Percentiles rank a stretch among this genome's conserved stretches.
Evolutionary conservation across 2,888 invertebrate species (phyloP).

Genomic region (Luperina testacea): DNA sequence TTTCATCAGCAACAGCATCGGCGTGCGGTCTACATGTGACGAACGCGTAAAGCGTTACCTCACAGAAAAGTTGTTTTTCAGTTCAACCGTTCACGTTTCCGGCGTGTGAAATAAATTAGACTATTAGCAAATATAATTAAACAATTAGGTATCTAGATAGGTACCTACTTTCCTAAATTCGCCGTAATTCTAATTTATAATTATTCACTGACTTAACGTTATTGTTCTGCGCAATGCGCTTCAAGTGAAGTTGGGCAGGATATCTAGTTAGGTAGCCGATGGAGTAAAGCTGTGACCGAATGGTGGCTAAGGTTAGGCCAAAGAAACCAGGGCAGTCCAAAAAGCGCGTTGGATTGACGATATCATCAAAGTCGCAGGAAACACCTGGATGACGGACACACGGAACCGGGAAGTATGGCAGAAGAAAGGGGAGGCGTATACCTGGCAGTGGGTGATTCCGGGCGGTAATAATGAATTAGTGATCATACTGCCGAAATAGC

Average conservation of each 20-base stretch:
- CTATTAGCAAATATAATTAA: constrained; percentile 5
- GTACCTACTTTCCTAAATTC: background rate
- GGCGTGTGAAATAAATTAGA: background rate
- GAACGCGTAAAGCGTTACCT: constrained; percentile 25
- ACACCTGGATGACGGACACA: background rate
- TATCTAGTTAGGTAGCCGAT: too few relatives aligned
- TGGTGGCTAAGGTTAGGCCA: background rate
- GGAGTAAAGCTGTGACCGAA: background rate
- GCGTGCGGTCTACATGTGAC: constrained; percentile 45
- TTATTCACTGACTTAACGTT: constrained; percentile 2
- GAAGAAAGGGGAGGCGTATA: background rate
- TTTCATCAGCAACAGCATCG: constrained; percentile 45
- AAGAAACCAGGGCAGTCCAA: background rate
- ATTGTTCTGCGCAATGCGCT: background rate
- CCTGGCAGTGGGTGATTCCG: background rate
- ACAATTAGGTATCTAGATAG: background rate
- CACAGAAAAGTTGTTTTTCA: constrained; percentile 17
- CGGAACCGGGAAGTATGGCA: background rate
- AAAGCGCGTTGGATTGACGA: background rate
- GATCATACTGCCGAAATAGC: background rate
- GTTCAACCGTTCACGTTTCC: background rate
- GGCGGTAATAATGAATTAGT: background rate
- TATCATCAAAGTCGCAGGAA: background rate
- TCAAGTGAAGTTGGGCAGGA: too few relatives aligned
- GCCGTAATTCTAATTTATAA: background rate